These are phyloP conservation scores for Bombyx huttoni DNA, from an alignment of 2,888 invertebrate genomes.

Conservation along the genomic window DNA sequence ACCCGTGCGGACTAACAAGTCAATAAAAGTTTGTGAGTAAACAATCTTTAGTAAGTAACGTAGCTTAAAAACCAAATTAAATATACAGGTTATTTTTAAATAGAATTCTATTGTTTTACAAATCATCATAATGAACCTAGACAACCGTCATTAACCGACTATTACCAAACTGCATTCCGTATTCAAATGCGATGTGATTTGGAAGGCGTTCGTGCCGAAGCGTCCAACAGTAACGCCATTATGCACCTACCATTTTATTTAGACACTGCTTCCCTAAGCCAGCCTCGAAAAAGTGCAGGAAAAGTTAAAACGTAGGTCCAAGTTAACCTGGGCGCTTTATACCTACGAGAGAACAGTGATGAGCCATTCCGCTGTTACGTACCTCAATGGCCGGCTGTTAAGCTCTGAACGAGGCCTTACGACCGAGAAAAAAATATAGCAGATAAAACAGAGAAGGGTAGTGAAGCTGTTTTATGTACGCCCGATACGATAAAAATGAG, in stretches of 20 bases:
- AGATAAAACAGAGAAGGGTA: conserved; percentile 29
- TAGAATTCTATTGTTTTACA: background rate
- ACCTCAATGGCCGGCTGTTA: conserved; percentile 51
- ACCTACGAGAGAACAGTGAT: conserved; percentile 46
- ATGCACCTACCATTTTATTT: conserved; percentile 25
- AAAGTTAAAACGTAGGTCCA: conserved; percentile 19
- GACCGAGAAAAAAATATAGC: conserved; percentile 29
- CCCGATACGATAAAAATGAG: conserved; percentile 16
- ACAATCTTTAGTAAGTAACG: too few relatives aligned
- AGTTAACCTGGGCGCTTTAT: conserved; percentile 32
- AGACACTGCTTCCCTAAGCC: conserved; percentile 22
- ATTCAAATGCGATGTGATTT: conserved; percentile 62
- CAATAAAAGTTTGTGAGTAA: too few relatives aligned
- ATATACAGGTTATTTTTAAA: background rate
- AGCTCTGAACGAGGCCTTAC: conserved; percentile 42
- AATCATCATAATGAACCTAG: conserved; percentile 12
- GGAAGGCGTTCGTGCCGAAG: conserved; percentile 48
- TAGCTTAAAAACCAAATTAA: too few relatives aligned
- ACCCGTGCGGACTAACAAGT: too few relatives aligned
- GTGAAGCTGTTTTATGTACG: conserved; percentile 17
- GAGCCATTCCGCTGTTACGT: conserved; percentile 51
- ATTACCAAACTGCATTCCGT: conserved; percentile 42
- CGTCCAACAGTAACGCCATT: conserved; percentile 36
- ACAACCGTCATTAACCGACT: conserved; percentile 40
- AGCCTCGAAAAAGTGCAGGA: conserved; percentile 14